Percentiles rank a stretch among this genome's conserved stretches.
Evolutionary conservation across 2,113 vertebrate genomes (phyloP).

Genomic region (Odobenus rosmarus): DNA sequence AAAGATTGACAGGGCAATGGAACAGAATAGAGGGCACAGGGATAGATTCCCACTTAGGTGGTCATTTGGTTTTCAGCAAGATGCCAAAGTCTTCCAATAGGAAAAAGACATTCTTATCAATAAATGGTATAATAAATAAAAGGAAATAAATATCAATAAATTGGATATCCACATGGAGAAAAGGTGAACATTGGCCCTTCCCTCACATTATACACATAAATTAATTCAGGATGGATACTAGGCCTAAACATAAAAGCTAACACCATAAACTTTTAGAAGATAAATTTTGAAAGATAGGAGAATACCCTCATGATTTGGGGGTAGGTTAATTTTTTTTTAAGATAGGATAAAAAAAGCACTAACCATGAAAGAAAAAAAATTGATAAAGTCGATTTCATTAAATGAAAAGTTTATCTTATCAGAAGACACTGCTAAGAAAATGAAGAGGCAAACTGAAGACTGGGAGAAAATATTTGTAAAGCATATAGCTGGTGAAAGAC

Average conservation of each 20-base stretch:
- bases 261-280: background rate
- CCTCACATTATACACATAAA: background rate
- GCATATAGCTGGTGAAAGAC: background rate
- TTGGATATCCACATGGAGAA: background rate
- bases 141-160: conserved; percentile 1
- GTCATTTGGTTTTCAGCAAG: background rate
- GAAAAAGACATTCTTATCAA: background rate
- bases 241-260: background rate
- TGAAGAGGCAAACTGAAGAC: background rate
- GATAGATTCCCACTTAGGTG: too few relatives aligned
- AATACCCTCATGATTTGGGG: background rate
- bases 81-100: background rate
- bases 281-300: background rate
- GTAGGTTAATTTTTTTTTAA: background rate
- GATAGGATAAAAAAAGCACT: background rate
- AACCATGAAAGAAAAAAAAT: background rate
- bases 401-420: background rate
- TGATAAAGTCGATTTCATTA: background rate
- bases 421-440: background rate
- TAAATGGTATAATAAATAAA: background rate
- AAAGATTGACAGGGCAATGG: background rate
- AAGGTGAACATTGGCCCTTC: background rate
- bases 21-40: background rate
- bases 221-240: conserved; percentile 1
- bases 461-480: background rate